These are phyloP conservation scores for Drosophila kambysellisi DNA, from an alignment of 2,888 invertebrate species.

Conservation along the genomic window DNA sequence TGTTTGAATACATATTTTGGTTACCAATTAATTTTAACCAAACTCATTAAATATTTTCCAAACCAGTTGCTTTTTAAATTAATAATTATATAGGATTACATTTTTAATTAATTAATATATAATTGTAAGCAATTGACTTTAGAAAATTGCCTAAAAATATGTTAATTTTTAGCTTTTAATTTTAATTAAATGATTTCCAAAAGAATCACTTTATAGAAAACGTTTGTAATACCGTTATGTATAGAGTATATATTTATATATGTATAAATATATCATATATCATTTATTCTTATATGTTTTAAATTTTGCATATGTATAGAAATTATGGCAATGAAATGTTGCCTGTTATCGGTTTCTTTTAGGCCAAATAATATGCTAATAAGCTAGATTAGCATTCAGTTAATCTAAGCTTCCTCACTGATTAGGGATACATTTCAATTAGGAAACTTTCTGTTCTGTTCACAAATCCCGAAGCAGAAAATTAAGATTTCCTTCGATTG, in stretches of 20 bases:
- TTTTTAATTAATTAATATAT: too few species aligned
- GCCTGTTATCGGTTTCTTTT: too few species aligned
- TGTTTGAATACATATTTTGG: neutral
- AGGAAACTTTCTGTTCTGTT: slow-evolving; percentile 27
- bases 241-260: too few species aligned
- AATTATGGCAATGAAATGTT: neutral
- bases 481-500: slow-evolving; percentile 32
- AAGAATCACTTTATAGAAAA: neutral
- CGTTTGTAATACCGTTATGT: neutral
- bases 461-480: slow-evolving; percentile 14
- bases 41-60: too few species aligned
- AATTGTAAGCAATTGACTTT: accelerated
- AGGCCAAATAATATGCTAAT: slow-evolving; percentile 19
- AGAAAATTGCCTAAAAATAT: neutral
- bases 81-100: too few species aligned
- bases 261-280: too few species aligned
- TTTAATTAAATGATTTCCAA: neutral
- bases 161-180: neutral
- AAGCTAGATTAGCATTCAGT: slow-evolving; percentile 4
- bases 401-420: slow-evolving; percentile 16
- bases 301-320: neutral
- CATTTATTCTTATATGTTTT: neutral
- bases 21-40: neutral
- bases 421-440: slow-evolving; percentile 44
- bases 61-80: neutral